These are phyloP conservation scores for Lutjanus erythropterus DNA, from an alignment of 2,113 vertebrate species.

Conservation along the genomic window DNA sequence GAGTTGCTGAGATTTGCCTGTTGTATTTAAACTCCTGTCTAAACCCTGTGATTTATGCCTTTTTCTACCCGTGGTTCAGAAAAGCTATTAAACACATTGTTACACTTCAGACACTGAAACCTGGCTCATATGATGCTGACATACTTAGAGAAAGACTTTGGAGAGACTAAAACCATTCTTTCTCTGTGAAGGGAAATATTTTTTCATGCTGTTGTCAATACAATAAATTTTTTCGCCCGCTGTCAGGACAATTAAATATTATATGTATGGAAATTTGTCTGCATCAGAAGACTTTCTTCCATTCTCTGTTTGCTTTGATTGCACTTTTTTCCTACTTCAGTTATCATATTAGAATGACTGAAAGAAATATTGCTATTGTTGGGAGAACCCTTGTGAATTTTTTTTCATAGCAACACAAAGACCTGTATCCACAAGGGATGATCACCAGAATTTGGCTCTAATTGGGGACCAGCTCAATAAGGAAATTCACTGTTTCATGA, in stretches of 20 bases:
- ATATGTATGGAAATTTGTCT: too few species aligned
- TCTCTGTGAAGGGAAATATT: background rate
- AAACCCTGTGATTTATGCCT: conserved; percentile 47
- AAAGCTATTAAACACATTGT: conserved; percentile 40
- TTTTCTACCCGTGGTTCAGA: conserved; percentile 59
- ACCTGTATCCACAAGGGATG: too few species aligned
- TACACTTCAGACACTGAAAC: conserved; percentile 42
- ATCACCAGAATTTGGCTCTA: too few species aligned
- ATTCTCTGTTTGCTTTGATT: too few species aligned
- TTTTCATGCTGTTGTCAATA: background rate
- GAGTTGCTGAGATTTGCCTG: background rate
- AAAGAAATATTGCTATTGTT: too few species aligned
- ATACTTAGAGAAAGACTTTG: background rate
- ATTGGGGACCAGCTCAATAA: too few species aligned
- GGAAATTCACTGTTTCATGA: too few species aligned
- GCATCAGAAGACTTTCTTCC: too few species aligned
- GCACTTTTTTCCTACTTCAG: too few species aligned
- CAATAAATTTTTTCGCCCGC: background rate
- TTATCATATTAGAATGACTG: too few species aligned
- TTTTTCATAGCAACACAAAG: too few species aligned
- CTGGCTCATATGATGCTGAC: conserved; percentile 10
- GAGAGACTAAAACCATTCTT: background rate
- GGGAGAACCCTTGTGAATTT: too few species aligned
- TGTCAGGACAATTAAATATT: background rate
- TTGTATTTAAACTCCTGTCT: conserved; percentile 56